Base-by-base conservation (phyloP, 2,797 vertebrate species). In the Aplochiton taeniatus region DNA sequence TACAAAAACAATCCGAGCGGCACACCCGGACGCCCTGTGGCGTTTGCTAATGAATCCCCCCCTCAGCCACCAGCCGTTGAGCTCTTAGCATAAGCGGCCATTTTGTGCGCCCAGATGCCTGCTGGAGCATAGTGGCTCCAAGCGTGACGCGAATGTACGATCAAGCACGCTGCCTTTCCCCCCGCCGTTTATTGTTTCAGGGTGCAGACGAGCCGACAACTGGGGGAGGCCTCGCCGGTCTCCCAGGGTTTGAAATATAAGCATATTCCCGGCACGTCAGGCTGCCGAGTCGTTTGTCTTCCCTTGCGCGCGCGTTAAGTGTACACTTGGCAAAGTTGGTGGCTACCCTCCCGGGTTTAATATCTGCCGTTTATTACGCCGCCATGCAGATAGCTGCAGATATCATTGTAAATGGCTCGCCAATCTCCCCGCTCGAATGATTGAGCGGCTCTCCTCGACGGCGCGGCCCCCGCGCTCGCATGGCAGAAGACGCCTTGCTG, bases 111-210 rank as follows among this genome's bases (percentile, higher is more conserved):
- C 82, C 83, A 88, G 83, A 86, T 84, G 84, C 78, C 80, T 86
- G 50, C 75, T 79, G 82, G 88, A 87, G 87, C 80, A 74, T 84
- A 84, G 85, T 79, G 74, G 81, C 73, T 63, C 76, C 79, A 82
- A 87, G 79, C 83, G 76, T 87, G 83, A 87, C 89, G 88, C 88
- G 65, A 90, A 88, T 85, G 78, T 82, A 88, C 86, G 85, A 87
- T 84, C 74, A 79, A 70, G 80, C 65, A 77, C 68, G 80, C 86
- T 83, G 82, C 77, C 65, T 78, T 70, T 52, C 69, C 75, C 68
- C n/a, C 73, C 58, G 74, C 74, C 75, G 68, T 82, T 76, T 72
- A 85, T 83, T 87, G 77, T 86, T 83, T 84, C 69, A 47, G 76
- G 66, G 65, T 69, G 71, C 68, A 80, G 81, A 84, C 81, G 78